These are phyloP conservation scores for Drosophila hydei DNA, from an alignment of 1,140 invertebrate species.

Conservation along the genomic window DNA sequence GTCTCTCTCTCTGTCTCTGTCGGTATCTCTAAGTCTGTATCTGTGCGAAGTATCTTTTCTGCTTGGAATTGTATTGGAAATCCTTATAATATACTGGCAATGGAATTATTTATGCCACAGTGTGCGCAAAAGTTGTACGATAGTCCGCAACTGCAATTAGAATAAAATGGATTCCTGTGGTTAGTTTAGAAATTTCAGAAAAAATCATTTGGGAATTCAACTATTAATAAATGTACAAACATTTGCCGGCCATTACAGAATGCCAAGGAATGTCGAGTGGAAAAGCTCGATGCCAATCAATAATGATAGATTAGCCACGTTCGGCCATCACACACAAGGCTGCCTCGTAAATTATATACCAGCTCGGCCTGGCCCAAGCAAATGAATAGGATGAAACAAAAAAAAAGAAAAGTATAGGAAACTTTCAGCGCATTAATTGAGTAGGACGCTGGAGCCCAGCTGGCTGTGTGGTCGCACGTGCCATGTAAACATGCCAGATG, in stretches of 20 bases:
- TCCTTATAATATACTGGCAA: constrained; percentile 53
- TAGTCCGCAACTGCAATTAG: constrained; percentile 59
- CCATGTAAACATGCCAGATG: constrained; percentile 41
- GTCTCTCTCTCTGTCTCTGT: constrained; percentile 3
- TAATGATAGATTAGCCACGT: constrained; percentile 76
- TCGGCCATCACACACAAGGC: constrained; percentile 33
- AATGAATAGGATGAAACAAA: constrained; percentile 54
- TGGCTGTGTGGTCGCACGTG: constrained; percentile 18
- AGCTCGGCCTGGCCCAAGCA: constrained; percentile 35
- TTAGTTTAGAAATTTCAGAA: constrained; percentile 43
- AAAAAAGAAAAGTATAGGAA: constrained; percentile 8
- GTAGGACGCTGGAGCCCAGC: background rate
- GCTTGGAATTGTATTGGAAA: constrained; percentile 67
- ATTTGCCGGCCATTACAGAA: constrained; percentile 65
- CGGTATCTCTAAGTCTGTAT: too few species aligned
- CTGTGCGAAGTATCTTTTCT: too few species aligned
- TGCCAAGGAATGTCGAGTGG: constrained; percentile 7
- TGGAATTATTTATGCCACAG: constrained; percentile 7
- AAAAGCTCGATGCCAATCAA: constrained; percentile 74
- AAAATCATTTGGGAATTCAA: constrained; percentile 42
- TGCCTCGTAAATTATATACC: constrained; percentile 57
- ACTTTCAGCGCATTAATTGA: constrained; percentile 71
- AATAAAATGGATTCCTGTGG: constrained; percentile 38
- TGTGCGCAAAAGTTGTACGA: constrained; percentile 15
- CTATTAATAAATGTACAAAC: constrained; percentile 69